A percentile compares a stretch with the other conserved stretches of the same genome.
Evolutionary conservation across 2,888 invertebrate genomes (phyloP).

Genomic region (Elysia crispata): DNA sequence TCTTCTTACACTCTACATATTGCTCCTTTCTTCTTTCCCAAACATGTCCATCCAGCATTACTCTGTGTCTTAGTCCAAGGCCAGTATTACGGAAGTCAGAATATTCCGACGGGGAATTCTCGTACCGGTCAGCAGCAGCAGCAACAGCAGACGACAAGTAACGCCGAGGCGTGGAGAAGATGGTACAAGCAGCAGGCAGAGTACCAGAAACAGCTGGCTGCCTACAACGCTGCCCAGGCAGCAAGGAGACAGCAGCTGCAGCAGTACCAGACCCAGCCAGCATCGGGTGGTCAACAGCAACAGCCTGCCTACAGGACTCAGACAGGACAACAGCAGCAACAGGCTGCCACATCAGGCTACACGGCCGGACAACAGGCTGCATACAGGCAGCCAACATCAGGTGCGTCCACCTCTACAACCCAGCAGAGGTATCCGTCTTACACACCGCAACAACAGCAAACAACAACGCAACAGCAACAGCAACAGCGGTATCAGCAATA

Average conservation of each 20-base stretch:
- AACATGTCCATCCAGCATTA: too few species aligned
- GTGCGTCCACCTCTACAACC: too few species aligned
- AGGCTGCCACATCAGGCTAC: neutral
- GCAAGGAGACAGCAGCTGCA: neutral
- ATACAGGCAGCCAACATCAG: too few species aligned
- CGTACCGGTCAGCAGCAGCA: constrained; percentile 13
- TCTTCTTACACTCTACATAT: too few species aligned
- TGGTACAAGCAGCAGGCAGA: constrained; percentile 18
- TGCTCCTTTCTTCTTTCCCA: too few species aligned
- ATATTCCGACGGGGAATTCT: neutral
- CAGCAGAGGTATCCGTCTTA: too few species aligned
- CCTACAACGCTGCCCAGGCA: constrained; percentile 27
- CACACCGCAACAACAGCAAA: too few species aligned
- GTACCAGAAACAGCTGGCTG: constrained; percentile 32
- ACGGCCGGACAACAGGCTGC: neutral
- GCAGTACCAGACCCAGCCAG: neutral
- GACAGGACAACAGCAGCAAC: neutral
- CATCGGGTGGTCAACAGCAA: neutral
- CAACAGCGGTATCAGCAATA: constrained; percentile 33
- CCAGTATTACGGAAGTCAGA: constrained; percentile 26
- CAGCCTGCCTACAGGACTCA: neutral
- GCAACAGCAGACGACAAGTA: neutral
- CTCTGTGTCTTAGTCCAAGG: neutral
- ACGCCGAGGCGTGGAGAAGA: constrained; percentile 22
- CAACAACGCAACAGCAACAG: too few species aligned